phyloP scores from a whole-genome alignment of 2,113 vertebrate species.

The Sardina pilchardus region DNA sequence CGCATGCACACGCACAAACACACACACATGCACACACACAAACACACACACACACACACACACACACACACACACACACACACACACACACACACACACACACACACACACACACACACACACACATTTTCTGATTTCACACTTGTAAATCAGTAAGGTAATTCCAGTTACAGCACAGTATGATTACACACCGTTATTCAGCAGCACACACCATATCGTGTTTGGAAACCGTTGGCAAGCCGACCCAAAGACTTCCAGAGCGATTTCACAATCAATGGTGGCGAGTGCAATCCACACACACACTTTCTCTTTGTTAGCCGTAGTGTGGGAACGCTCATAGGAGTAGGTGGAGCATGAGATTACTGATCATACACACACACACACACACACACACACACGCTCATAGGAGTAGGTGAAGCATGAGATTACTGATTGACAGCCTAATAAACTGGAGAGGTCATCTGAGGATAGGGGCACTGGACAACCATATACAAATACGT shows the following conservation, averaged over 20 bases:
- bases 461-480: not conserved
- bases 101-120: not conserved
- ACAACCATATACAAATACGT: not conserved
- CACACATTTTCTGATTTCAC: not conserved
- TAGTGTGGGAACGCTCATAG: not conserved
- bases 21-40: no score
- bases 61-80: no score
- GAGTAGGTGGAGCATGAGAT: not conserved
- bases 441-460: not conserved
- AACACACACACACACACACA: no score
- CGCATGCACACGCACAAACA: no score
- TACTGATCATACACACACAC: no score
- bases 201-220: not conserved
- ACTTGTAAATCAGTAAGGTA: not conserved
- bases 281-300: not conserved
- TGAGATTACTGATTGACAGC: not conserved
- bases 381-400: not conserved
- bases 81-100: no score
- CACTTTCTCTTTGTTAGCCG: not conserved
- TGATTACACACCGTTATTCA: not conserved
- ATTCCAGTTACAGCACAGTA: not conserved
- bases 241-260: not conserved
- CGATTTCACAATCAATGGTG: not conserved
- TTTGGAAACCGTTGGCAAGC: not conserved
- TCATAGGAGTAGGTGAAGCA: not conserved